Conservation (phyloP, 2,797 vertebrate species). For the Poecile montanus region DNA sequence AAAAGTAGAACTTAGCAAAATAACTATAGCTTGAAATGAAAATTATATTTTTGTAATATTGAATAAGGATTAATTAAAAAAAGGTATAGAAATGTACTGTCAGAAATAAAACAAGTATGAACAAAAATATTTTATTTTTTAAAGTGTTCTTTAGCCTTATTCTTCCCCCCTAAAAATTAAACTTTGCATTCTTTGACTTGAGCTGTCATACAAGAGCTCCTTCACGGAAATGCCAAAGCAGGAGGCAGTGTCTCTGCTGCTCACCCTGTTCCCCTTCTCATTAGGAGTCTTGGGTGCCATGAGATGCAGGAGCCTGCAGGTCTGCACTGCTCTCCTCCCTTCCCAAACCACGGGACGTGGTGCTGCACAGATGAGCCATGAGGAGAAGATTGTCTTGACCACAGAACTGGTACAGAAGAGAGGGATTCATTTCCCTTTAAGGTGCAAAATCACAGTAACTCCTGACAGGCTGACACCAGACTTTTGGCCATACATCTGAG, state of each 20-base stretch:
- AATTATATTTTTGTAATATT: neutral
- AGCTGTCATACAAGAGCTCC: neutral
- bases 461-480: neutral
- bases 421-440: neutral
- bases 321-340: neutral
- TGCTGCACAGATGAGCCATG: neutral
- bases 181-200: neutral
- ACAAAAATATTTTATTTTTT: neutral
- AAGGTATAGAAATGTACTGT: neutral
- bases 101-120: neutral
- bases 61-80: neutral
- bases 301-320: neutral
- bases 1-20: constrained; percentile 35
- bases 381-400: neutral
- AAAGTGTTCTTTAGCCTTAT: neutral
- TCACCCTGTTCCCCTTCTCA: fast-evolving
- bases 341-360: neutral
- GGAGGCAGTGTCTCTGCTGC: neutral
- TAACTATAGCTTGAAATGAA: constrained; percentile 2
- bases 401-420: neutral
- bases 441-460: neutral
- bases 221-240: neutral
- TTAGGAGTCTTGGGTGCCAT: neutral
- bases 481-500: neutral
- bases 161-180: neutral